Evolutionary conservation across 2,113 vertebrate species (phyloP), one percentile per base, ranked within the genome.

Genomic region (Xyliphius kryptos): DNA sequence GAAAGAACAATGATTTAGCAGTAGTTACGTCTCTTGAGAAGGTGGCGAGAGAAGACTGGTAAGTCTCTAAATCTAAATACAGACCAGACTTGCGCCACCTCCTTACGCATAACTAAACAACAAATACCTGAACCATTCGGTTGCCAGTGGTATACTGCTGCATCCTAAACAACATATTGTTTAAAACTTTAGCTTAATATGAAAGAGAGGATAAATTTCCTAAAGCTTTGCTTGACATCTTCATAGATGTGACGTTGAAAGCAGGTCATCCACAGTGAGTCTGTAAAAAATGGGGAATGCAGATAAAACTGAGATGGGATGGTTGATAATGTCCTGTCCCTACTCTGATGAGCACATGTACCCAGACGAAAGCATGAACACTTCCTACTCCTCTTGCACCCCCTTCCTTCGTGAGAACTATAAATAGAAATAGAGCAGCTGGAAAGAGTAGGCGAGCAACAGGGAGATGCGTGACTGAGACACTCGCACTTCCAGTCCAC

Each of bases 341-440:
- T 70, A 76, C 70, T 77, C 78, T 66, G 13, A 7, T 32, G 38
- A 37, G 10, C 67, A 61, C 67, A 63, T 44, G 64, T 15, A 44
- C 65, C 65, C 65, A 17, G 22, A 47, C 50, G 57, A 60, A 60
- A 41, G 44, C 49, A 69, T 51, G 20, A 21, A 60, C 63, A 67
- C 41, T 70, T 59, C 59, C 51, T 32, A 20, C 37, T 61, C 56
- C 48, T 44, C 62, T 54, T 67, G 64, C 63, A 65, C 55, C 50
- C 64, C 70, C 70, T 26, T 69, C 70, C 74, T 80, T 69, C 63
- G 71, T 71, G 48, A 46, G 72, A 72, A 76, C 85, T 89, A 87
- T 76, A 86, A 89, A 86, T 88, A 88, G 86, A 85, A 76, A 75
- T 76, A 74, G 81, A 81, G 83, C 81, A 86, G 79, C 86, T 87